Percentiles rank a stretch among this genome's conserved stretches.
These are phyloP conservation scores for Smittia aterrima DNA, from an alignment of 2,888 invertebrate species.

Conservation along the genomic window DNA sequence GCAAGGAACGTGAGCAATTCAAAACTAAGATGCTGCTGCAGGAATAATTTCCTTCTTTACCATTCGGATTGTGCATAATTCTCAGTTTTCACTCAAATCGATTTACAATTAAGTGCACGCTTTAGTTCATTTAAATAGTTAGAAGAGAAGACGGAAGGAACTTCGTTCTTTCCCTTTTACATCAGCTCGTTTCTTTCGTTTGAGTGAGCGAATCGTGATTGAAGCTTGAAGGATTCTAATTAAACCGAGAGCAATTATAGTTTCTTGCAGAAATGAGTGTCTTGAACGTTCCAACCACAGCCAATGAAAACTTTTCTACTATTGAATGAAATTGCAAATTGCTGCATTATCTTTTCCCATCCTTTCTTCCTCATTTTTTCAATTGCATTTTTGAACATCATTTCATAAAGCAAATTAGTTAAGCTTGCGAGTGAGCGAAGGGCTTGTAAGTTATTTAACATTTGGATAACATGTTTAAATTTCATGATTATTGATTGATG, in stretches of 20 bases:
- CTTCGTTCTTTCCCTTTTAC: neutral
- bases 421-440: constrained; percentile 16
- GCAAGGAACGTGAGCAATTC: neutral
- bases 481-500: constrained; percentile 34
- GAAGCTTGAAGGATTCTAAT: constrained; percentile 8
- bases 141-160: neutral
- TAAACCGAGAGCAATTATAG: constrained; percentile 13
- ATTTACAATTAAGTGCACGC: constrained; percentile 39
- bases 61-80: constrained; percentile 6
- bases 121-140: neutral
- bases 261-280: neutral
- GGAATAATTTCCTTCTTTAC: neutral
- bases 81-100: constrained; percentile 7
- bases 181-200: neutral
- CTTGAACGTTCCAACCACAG: neutral
- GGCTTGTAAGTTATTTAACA: constrained; percentile 39
- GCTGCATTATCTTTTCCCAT: constrained; percentile 24
- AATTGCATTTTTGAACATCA: constrained; percentile 19
- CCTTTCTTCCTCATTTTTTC: neutral
- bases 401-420: constrained; percentile 35
- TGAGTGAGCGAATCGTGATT: constrained; percentile 6
- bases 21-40: constrained; percentile 13
- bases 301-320: neutral
- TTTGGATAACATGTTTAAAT: constrained; percentile 32
- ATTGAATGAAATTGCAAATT: constrained; percentile 19